A percentile compares a stretch with the other conserved stretches of the same genome.
Conservation (phyloP, 2,888 invertebrate genomes). For the Nasonovia ribisnigri region DNA sequence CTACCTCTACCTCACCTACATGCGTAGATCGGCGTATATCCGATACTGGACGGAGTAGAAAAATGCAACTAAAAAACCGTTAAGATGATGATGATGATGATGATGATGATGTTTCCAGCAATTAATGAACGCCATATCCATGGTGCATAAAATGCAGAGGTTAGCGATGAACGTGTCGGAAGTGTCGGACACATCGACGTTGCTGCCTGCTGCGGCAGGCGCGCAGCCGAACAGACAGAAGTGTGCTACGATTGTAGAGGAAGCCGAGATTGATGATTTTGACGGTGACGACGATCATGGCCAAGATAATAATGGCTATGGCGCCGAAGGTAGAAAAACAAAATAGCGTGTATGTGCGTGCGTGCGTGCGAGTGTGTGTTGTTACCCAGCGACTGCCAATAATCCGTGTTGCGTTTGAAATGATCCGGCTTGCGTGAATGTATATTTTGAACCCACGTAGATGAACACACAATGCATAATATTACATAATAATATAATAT, state of each 20-base stretch:
- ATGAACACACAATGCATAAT: slow-evolving; percentile 5
- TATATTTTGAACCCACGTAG: slow-evolving; percentile 41
- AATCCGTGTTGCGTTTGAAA: slow-evolving; percentile 47
- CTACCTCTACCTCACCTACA: no score
- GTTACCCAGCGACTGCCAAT: slow-evolving; percentile 11
- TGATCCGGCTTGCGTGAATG: slow-evolving; percentile 48
- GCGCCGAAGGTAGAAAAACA: slow-evolving; percentile 49
- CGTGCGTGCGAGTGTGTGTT: background rate
- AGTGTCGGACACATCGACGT: slow-evolving; percentile 67
- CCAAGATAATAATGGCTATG: slow-evolving; percentile 54
- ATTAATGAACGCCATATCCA: slow-evolving; percentile 72
- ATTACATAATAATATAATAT: background rate
- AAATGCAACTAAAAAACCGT: slow-evolving; percentile 9
- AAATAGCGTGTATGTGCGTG: background rate
- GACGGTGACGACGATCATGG: slow-evolving; percentile 63
- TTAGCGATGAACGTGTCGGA: slow-evolving; percentile 84
- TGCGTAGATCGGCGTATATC: slow-evolving; percentile 12
- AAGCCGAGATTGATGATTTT: slow-evolving; percentile 68
- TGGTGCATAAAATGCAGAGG: slow-evolving; percentile 87
- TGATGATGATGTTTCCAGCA: slow-evolving; percentile 69
- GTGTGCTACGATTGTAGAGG: slow-evolving; percentile 70
- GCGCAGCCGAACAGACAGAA: slow-evolving; percentile 70
- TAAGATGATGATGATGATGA: slow-evolving; percentile 5
- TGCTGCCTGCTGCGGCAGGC: background rate
- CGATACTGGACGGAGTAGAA: slow-evolving; percentile 25